Conservation (phyloP, 2,888 invertebrate species). For the Ichneumoninae sp. region DNA sequence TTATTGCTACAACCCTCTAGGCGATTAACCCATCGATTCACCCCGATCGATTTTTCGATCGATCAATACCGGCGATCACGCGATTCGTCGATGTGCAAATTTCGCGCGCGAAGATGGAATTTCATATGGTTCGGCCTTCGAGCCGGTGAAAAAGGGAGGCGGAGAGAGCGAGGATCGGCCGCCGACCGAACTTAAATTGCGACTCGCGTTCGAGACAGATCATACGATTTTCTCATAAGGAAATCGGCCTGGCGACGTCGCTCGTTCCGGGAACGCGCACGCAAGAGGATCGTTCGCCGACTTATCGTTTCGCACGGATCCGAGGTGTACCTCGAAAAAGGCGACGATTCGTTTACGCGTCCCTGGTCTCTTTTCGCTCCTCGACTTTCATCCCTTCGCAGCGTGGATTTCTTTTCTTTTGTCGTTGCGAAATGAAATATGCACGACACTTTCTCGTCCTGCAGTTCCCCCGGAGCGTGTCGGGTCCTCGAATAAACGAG, state of each 20-base stretch:
- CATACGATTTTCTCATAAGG: conserved; percentile 20
- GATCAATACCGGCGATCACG: neutral
- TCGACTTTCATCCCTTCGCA: too few relatives aligned
- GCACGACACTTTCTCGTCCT: neutral
- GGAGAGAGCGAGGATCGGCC: conserved; percentile 9
- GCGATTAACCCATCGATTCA: neutral
- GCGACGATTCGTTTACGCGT: neutral
- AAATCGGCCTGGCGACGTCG: neutral
- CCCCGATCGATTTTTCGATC: too few relatives aligned
- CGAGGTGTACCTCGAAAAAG: neutral
- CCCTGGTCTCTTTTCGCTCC: neutral
- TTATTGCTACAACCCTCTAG: neutral
- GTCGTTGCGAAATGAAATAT: neutral
- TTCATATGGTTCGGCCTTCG: too few relatives aligned
- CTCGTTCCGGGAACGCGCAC: neutral
- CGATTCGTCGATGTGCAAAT: neutral
- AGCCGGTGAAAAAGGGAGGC: neutral
- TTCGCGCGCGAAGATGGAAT: neutral
- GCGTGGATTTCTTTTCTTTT: neutral
- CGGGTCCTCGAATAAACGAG: neutral
- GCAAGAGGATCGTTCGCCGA: neutral
- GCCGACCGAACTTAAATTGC: conserved; percentile 34
- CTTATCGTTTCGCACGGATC: neutral
- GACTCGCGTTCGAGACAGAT: neutral
- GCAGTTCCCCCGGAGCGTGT: neutral